A percentile compares a stretch with the other conserved stretches of the same genome.
phyloP scores from a whole-genome alignment of 2,113 vertebrate species.

The Dromas ardeola region DNA sequence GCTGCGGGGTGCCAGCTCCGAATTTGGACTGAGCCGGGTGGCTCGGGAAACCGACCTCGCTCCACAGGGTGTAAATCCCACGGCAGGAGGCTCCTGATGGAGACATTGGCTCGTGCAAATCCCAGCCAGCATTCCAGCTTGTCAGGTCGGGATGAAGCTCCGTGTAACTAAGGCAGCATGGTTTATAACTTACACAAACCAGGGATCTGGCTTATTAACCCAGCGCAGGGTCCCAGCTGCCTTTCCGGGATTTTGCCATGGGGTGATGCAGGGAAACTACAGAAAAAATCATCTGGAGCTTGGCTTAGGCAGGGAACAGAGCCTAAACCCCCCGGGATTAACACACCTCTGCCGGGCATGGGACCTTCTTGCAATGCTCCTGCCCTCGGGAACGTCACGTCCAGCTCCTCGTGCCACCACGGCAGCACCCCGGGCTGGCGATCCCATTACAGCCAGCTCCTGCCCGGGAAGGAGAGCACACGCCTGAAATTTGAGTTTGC shows the following conservation, averaged over 20 bases:
- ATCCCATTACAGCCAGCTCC: conserved; percentile 20
- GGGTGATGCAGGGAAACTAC: not conserved
- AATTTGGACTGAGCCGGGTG: not conserved
- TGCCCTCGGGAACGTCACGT: accelerated
- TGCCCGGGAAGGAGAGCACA: not conserved
- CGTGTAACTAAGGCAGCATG: not conserved
- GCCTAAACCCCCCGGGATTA: not conserved
- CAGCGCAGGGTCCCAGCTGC: not conserved
- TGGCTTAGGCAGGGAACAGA: not conserved
- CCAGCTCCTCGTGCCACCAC: not conserved
- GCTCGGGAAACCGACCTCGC: not conserved
- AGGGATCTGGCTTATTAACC: not conserved
- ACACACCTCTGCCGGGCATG: not conserved
- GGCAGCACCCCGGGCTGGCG: not conserved
- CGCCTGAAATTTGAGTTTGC: conserved; percentile 58
- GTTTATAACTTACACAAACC: not conserved
- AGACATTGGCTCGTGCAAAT: not conserved
- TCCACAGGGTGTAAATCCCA: accelerated
- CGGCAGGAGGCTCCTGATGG: not conserved
- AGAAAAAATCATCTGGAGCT: not conserved
- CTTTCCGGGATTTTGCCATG: not conserved
- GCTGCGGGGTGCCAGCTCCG: not conserved
- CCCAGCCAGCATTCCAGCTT: not conserved
- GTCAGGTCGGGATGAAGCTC: not conserved
- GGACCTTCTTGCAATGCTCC: not conserved